A percentile compares a stretch with the other conserved stretches of the same genome.
Evolutionary conservation across 2,797 vertebrate genomes (phyloP).

Genomic region (Gadopsis bispinosus): DNA sequence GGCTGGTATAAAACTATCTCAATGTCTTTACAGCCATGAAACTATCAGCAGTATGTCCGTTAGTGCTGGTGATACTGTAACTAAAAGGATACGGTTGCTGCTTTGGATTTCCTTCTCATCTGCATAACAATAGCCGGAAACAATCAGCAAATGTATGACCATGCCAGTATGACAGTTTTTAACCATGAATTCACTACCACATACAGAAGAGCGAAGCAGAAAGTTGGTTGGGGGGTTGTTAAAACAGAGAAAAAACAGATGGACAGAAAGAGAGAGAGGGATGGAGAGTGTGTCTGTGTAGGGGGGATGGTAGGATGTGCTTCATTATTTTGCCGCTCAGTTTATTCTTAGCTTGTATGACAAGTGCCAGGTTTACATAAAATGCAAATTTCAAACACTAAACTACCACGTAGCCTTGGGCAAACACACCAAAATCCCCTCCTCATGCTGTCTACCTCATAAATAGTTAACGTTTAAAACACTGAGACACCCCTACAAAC

Average conservation of each 20-base stretch:
- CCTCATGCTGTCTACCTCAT: conserved; percentile 55
- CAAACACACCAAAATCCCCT: conserved; percentile 53
- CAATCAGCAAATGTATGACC: conserved; percentile 64
- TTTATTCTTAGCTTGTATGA: conserved; percentile 68
- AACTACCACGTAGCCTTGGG: conserved; percentile 59
- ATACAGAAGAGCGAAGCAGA: conserved; percentile 22
- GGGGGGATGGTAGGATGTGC: conserved; percentile 9
- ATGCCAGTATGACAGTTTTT: conserved; percentile 58
- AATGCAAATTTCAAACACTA: conserved; percentile 68
- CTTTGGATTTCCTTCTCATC: conserved; percentile 61
- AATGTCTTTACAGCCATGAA: conserved; percentile 44
- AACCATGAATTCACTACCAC: conserved; percentile 51
- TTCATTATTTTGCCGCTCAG: conserved; percentile 62
- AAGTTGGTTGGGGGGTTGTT: not conserved
- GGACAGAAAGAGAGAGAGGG: conserved; percentile 34
- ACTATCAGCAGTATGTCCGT: conserved; percentile 41
- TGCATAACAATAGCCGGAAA: conserved; percentile 66
- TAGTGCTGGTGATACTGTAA: conserved; percentile 46
- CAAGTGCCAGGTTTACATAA: conserved; percentile 70
- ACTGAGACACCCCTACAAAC: conserved; percentile 60
- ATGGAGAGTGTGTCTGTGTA: conserved; percentile 14
- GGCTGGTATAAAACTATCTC: conserved; percentile 28
- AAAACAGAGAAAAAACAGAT: conserved; percentile 46
- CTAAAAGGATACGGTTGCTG: conserved; percentile 64
- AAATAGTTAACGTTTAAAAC: conserved; percentile 73